Percentiles rank a stretch among this genome's conserved stretches.
Conservation (phyloP, 2,888 invertebrate species). For the Orchestes rusci region DNA sequence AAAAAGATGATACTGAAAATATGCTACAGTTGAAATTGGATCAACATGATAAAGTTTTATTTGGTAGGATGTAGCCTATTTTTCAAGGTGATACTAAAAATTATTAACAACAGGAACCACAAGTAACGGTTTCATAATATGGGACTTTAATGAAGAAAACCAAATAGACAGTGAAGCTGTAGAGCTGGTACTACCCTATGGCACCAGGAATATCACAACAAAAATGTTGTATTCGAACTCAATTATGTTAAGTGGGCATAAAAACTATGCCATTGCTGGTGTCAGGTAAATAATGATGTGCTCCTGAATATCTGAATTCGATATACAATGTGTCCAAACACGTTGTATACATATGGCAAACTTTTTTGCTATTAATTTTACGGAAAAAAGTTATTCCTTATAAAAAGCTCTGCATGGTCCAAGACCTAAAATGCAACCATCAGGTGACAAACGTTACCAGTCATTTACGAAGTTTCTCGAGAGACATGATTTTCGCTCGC, state of each 20-base stretch:
- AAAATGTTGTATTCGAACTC: slow-evolving; percentile 87
- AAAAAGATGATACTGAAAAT: slow-evolving; percentile 66
- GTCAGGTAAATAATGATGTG: slow-evolving; percentile 66
- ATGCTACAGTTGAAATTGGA: slow-evolving; percentile 78
- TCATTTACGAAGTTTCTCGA: too few relatives aligned
- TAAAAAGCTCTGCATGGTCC: too few relatives aligned
- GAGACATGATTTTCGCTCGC: too few relatives aligned
- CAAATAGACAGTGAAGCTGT: slow-evolving; percentile 50
- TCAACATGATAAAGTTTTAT: slow-evolving; percentile 69
- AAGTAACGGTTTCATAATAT: slow-evolving; percentile 76
- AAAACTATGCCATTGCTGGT: slow-evolving; percentile 90
- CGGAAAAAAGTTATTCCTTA: too few relatives aligned
- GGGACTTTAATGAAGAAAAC: slow-evolving; percentile 61
- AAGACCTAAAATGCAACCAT: too few relatives aligned
- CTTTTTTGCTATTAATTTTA: too few relatives aligned
- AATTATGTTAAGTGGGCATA: slow-evolving; percentile 83
- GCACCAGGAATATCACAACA: slow-evolving; percentile 87
- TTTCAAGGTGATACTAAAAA: too few relatives aligned
- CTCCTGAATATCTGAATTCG: too few relatives aligned
- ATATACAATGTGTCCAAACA: too few relatives aligned
- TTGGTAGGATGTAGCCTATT: too few relatives aligned
- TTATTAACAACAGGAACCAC: slow-evolving; percentile 61
- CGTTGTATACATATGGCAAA: too few relatives aligned
- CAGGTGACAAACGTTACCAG: too few relatives aligned
- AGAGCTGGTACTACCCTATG: slow-evolving; percentile 69